These are phyloP conservation scores for Carassius auratus DNA, from an alignment of 2,113 vertebrate species.

Conservation along the genomic window DNA sequence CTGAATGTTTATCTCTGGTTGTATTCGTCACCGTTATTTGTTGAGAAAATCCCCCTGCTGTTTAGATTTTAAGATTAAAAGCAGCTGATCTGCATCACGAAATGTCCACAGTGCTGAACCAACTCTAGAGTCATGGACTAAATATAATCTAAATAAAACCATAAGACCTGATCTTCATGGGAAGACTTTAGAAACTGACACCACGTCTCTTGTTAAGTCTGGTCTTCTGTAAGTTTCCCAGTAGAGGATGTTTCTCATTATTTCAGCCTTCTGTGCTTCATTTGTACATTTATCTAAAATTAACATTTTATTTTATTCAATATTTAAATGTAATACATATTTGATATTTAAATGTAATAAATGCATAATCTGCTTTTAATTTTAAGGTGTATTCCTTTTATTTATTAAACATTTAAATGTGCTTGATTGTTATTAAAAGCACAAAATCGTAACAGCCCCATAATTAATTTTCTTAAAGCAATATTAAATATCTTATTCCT, in stretches of 20 bases:
- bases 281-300: neutral
- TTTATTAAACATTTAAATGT: neutral
- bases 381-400: neutral
- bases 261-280: neutral
- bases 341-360: too few relatives aligned
- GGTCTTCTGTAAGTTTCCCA: neutral
- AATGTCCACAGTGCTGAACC: neutral
- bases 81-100: neutral
- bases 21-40: neutral
- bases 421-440: neutral
- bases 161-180: too few relatives aligned
- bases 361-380: too few relatives aligned
- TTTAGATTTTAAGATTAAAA: neutral
- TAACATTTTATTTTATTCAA: neutral
- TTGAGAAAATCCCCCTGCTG: neutral
- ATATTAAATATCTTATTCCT: too few relatives aligned
- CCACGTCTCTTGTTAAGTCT: too few relatives aligned
- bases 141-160: neutral
- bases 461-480: neutral
- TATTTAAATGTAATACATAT: too few relatives aligned
- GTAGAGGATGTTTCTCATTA: neutral
- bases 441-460: neutral
- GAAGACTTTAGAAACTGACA: neutral
- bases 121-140: neutral
- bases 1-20: neutral